Evolutionary conservation across 2,113 vertebrate species (phyloP), one percentile per base, ranked within the genome.

Genomic region (Tylochromis polylepis): DNA sequence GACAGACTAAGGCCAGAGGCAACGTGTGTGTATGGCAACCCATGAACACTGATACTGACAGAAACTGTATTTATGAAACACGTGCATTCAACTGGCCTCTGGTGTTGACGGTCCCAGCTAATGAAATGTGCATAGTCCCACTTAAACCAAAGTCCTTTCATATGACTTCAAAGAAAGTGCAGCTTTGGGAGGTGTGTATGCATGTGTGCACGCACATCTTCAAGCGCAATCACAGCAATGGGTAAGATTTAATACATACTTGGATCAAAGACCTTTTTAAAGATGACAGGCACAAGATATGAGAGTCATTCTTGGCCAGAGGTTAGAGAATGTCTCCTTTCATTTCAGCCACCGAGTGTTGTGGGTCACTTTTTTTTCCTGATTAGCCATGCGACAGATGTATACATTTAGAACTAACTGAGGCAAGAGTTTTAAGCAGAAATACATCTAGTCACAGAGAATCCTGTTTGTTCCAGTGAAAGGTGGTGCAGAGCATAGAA

Each of bases 1-100:
- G 97, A 98, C 97, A 97, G 97, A 97, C 94, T 94, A 95, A 95
- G 94, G 96, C 96, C 96, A 95, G 93, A 67, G 86, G 62, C 84
- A 79, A 79, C 67, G 8, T 77, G 85, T 87, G 83, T 79, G 89
- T 94, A 86, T 91, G 94, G 95, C 95, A 95, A 91, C 85, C 81
- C 88, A 85, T 94, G 95, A 97, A 97, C 96, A 93, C 89, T 95
- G 95, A 97, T 96, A 82, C 84, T 87, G 85, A 94, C 91, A 95
- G 96, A 79, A 95, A 92, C 62, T 90, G 93, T 93, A 90, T 96
- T 95, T 95, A 95, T 95, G 96, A 97, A 86, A 70, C 67, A 22
- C 46, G 49, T 31, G 59, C 82, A 46, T 84, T 77, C n/a, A 65
- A 41, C 51, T 31, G 56, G 81, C 84, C 79, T 83, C 57, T 89